Evolutionary conservation across 2,888 invertebrate species (phyloP), one percentile per base, ranked within the genome.

Genomic region (Neoascia interrupta): DNA sequence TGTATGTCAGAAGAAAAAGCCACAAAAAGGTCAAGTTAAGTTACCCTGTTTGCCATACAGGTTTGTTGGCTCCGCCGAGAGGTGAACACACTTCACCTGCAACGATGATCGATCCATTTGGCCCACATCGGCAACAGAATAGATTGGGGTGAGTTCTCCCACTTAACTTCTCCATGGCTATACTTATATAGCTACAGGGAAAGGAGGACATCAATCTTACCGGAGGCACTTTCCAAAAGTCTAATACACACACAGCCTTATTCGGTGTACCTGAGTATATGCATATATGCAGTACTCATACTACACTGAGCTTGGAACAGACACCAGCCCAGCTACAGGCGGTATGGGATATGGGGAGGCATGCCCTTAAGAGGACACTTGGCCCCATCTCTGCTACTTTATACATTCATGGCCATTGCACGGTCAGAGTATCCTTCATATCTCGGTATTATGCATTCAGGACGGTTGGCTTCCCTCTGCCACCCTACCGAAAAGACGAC

Each of bases 341-440:
- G 13, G n/a, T n/a, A 19, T 8, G 13, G 39, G 39, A 21, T 31
- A 31, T 26, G 15, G 47, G 21, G 60, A 54, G 68, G 49, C 51
- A 61, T 76, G 68, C 73, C 80, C 73, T 72, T 64, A 70, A 79
- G n/a, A n/a, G 81, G 76, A 66, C 82, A 74, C 85, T 85, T 84
- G 84, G 74, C 83, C 83, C 81, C 80, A 81, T 84, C 84, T 81
- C 68, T 81, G 81, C 66, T 66, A 73, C 75, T 80, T 81, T 82
- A 82, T 69, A 80, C 63, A 80, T 80, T 80, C 80, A 80, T 80
- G 80, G 74, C 80, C 80, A 74, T 63, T 74, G 68, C 74, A 74
- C 80, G 74, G 73, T 73, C 79, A 79, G 79, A 61, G 79, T 66
- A 79, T 79, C 79, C 54, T 73, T 79, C 79, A 79, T 79, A 28